Base-by-base conservation (phyloP, 2,888 invertebrate genomes). In the Charanyca ferruginea region DNA sequence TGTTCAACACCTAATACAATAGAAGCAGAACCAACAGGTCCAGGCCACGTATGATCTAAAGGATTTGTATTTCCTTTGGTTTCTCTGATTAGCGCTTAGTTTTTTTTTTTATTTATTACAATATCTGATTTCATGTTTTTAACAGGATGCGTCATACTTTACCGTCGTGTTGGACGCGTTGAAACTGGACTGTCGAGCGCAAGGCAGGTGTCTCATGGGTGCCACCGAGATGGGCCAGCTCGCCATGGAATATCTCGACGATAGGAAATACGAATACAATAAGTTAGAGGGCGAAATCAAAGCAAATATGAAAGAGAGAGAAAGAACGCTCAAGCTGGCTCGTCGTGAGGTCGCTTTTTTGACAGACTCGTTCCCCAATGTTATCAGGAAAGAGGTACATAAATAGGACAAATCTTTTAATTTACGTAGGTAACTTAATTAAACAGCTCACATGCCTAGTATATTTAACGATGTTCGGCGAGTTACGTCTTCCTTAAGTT, bases 221-320 rank as follows among this genome's bases (percentile, higher is more conserved):
- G 96, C 97, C 0, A 97, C 96, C 0, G 95, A 96, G 81, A 96
- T 97, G 93, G 97, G 97, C 0, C 97, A 97, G 83, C 89, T 97
- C 1, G 97, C 97, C 0, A 96, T 96, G 79, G 97, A 97, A 84
- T 97, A 97, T 85, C 90, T 97, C 28, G 96, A 97, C 59, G 97
- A 97, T 75, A 92, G 96, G 58, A 96, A 96, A 71, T 95, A 94
- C 54, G 96, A 96, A 79, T 97, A 96, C 83, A 95, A 95, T 79
- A 94, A 93, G 55, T 85, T 97, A 71, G 96, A 97, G 78, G 92
- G 92, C 55, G 95, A 96, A 60, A 96, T 97, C 48, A 96, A 96
- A 88, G 91, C 90, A 4, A 97, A 97, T 78, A 96, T 97, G 96
- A 96, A 96, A 74, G 96, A 96, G 73, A 91, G 97, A 57, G 96